Evolutionary conservation across 2,113 vertebrate species (phyloP), one percentile per base, ranked within the genome.

Genomic region (Leptocoma aspasia): DNA sequence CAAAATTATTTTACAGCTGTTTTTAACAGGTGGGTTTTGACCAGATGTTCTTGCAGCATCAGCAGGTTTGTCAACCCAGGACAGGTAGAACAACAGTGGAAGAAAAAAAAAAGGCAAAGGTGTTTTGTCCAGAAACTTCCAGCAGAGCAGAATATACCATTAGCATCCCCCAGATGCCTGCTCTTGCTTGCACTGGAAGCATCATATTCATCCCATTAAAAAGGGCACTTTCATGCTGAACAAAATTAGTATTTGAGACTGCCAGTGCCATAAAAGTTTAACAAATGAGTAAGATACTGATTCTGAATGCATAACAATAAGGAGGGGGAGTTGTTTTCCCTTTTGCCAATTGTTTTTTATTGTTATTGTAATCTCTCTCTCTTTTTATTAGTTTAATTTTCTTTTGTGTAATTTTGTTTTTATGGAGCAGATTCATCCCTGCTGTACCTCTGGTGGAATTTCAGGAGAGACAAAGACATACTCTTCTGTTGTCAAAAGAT

Each of bases 381-480:
- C 86, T 96, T 96, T 97, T 97, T 97, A 97, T 97, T 97, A 95
- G 96, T 96, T 97, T 97, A 97, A 97, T 97, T 97, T 97, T 96
- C 95, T 95, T 96, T 77, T 86, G 80, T 92, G 88, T 85, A 95
- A 95, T 94, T 89, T 93, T 92, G 65, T 35, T 95, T 97, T 97
- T 97, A 97, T 97, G 83, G 90, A 93, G 86, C 64, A 96, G 75
- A 97, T 93, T 96, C 8, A 44, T 95, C 83, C 82, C 44, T 91
- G 75, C 22, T 89, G 45, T 77, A 95, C 80, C 71, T 90, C 72
- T 83, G 19, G 52, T 82, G 80, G 64, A 90, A 80, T 88, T 93
- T 94, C 79, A 66, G 47, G 53, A 83, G n/a, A 77, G 35, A 86
- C 63, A 95, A 89, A 89, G 83, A 81, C 60, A 90, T 54, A 35